Percentiles rank a stretch among this genome's conserved stretches.
phyloP scores from a whole-genome alignment of 1,140 invertebrate genomes.

The Subanguina moxae region DNA sequence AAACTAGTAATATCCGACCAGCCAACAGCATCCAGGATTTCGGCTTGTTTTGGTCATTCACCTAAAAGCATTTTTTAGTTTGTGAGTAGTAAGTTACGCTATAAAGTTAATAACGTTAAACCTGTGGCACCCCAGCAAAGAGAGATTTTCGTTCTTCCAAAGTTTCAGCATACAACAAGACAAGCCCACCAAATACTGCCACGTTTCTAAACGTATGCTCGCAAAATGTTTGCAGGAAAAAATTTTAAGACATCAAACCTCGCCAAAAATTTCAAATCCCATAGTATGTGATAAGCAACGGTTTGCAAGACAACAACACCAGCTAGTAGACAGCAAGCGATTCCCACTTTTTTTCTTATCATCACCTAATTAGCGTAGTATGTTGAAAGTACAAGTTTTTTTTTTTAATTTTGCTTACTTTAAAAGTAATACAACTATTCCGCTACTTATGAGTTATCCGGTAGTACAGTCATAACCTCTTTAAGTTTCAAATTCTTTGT shows the following conservation, averaged over 20 bases:
- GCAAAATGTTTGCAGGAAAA: neutral
- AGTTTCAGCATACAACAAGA: conserved; percentile 85
- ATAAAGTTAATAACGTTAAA: too few species aligned
- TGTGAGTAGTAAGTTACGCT: too few species aligned
- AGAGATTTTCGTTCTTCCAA: conserved; percentile 71
- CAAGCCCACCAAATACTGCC: conserved; percentile 86
- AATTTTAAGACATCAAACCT: conserved; percentile 58
- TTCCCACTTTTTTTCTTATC: conserved; percentile 81
- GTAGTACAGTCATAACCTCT: too few species aligned
- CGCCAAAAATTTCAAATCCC: conserved; percentile 89
- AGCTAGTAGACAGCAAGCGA: conserved; percentile 88
- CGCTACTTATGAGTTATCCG: too few species aligned
- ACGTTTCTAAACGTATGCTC: conserved; percentile 71
- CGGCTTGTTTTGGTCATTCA: conserved; percentile 87
- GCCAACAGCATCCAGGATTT: conserved; percentile 94
- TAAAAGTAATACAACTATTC: too few species aligned
- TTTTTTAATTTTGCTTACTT: too few species aligned
- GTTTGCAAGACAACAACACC: conserved; percentile 90
- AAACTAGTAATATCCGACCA: conserved; percentile 87
- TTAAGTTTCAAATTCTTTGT: conserved; percentile 69
- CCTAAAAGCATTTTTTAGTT: too few species aligned
- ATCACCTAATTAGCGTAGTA: too few species aligned
- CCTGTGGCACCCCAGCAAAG: conserved; percentile 92
- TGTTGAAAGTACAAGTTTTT: too few species aligned
- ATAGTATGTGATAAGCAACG: conserved; percentile 72